Evolutionary conservation across 2,797 vertebrate genomes (phyloP).

Genomic region (Antrozous pallidus): DNA sequence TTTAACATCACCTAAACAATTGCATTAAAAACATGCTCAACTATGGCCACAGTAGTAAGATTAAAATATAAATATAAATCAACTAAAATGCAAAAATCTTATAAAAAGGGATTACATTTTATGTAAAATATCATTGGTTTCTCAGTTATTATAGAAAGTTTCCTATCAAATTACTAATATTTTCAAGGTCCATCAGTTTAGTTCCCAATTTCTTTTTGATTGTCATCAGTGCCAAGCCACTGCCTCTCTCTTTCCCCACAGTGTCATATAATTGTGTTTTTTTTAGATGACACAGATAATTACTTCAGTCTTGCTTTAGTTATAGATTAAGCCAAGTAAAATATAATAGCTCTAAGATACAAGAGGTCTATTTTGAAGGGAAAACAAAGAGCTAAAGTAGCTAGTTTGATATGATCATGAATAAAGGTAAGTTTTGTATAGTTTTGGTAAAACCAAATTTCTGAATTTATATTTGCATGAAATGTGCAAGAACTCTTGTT

Average conservation of each 20-base stretch:
- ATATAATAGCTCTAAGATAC: not conserved
- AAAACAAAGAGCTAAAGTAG: not conserved
- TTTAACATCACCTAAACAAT: not conserved
- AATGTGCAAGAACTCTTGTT: not conserved
- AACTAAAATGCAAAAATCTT: slow-evolving; percentile 13
- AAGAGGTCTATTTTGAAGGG: not conserved
- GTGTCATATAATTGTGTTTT: not conserved
- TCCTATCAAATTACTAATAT: slow-evolving; percentile 8
- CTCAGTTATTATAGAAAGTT: not conserved
- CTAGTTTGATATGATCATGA: not conserved
- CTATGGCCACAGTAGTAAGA: not conserved
- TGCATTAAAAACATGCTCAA: not conserved
- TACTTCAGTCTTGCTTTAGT: slow-evolving; percentile 31
- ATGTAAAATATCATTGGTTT: not conserved
- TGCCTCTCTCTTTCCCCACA: not conserved
- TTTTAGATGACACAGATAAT: slow-evolving; percentile 7
- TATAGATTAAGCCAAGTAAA: slow-evolving; percentile 44
- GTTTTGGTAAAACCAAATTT: slow-evolving; percentile 1
- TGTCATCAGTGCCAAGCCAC: not conserved
- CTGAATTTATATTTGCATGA: not conserved
- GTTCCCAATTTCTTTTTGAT: not conserved
- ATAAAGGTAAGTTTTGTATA: not conserved
- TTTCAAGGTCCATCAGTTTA: not conserved
- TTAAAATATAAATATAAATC: not conserved
- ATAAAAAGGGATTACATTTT: slow-evolving; percentile 31